Conservation (phyloP, 2,113 vertebrate genomes). For the Vombatus ursinus region DNA sequence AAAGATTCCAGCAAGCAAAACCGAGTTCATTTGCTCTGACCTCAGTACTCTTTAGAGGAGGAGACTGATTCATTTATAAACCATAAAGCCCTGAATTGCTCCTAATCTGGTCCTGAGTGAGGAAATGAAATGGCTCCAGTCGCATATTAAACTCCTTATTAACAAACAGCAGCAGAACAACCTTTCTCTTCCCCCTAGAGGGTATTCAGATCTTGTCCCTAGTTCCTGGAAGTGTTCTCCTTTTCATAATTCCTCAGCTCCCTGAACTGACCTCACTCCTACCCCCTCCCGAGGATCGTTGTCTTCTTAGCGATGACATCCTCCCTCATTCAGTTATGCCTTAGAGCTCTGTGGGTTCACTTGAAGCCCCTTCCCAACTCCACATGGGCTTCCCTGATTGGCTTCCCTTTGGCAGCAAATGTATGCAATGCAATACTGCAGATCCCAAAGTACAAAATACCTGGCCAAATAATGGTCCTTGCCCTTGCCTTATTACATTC, state of each 20-base stretch:
- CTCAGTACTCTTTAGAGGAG: conserved; percentile 4
- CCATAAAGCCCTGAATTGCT: neutral
- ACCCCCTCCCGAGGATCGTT: neutral
- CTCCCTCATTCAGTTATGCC: neutral
- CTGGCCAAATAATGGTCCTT: conserved; percentile 57
- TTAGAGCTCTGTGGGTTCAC: neutral
- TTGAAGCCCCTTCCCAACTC: neutral
- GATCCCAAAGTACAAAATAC: conserved; percentile 56
- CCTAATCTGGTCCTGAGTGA: neutral
- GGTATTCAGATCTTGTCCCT: neutral
- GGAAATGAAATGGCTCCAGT: neutral
- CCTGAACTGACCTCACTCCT: neutral
- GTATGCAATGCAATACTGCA: conserved; percentile 30
- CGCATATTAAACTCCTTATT: neutral
- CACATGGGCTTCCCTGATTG: neutral
- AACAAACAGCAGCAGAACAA: neutral
- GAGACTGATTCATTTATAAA: neutral
- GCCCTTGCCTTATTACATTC: conserved; percentile 71
- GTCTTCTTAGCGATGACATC: neutral
- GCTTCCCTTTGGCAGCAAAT: conserved; percentile 36
- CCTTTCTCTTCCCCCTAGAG: neutral
- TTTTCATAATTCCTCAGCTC: rapidly evolving
- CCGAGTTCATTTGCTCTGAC: neutral
- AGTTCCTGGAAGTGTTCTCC: neutral
- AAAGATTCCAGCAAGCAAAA: neutral